Percentiles rank a stretch among this genome's conserved stretches.
phyloP scores from a whole-genome alignment of 2,113 vertebrate species.

The Poeciliopsis turrubarensis region DNA sequence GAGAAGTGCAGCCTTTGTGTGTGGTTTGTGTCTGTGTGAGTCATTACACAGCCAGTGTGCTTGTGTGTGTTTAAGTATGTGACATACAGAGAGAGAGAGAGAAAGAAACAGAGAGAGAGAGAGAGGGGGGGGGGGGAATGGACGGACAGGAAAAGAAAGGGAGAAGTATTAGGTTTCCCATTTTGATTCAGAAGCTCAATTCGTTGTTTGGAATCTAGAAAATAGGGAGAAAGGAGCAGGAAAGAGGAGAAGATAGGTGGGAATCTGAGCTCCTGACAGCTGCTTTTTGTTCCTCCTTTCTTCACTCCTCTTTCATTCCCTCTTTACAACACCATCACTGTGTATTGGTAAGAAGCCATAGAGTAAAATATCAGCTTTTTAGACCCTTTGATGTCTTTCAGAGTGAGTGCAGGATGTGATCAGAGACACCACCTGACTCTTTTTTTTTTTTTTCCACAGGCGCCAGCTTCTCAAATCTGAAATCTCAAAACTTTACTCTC shows the following conservation, averaged over 20 bases:
- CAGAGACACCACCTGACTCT: slow-evolving; percentile 1
- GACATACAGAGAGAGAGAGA: slow-evolving; percentile 16
- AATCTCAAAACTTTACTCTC: slow-evolving; percentile 52
- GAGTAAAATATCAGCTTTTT: slow-evolving; percentile 1
- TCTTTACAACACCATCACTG: slow-evolving; percentile 12
- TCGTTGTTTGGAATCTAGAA: slow-evolving; percentile 73
- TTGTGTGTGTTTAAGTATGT: slow-evolving; percentile 26
- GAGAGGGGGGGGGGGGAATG: no score
- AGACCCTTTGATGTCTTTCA: neutral
- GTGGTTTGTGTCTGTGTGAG: slow-evolving; percentile 42
- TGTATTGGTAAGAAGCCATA: neutral
- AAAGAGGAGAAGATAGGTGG: slow-evolving; percentile 58
- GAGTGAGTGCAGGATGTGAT: neutral
- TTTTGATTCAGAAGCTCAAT: slow-evolving; percentile 65
- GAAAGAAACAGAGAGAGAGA: neutral
- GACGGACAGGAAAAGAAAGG: slow-evolving; percentile 42
- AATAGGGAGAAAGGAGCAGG: slow-evolving; percentile 63
- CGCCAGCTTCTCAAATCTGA: slow-evolving; percentile 18
- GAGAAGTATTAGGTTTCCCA: slow-evolving; percentile 70
- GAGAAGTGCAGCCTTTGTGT: slow-evolving; percentile 39
- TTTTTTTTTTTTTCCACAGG: slow-evolving; percentile 10
- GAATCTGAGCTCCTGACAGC: slow-evolving; percentile 68
- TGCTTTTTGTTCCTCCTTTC: slow-evolving; percentile 50
- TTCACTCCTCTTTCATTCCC: slow-evolving; percentile 29
- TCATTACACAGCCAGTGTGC: slow-evolving; percentile 34